Percentiles rank a stretch among this genome's conserved stretches.
phyloP scores from a whole-genome alignment of 1,140 invertebrate species.

The Acromyrmex echinatior region DNA sequence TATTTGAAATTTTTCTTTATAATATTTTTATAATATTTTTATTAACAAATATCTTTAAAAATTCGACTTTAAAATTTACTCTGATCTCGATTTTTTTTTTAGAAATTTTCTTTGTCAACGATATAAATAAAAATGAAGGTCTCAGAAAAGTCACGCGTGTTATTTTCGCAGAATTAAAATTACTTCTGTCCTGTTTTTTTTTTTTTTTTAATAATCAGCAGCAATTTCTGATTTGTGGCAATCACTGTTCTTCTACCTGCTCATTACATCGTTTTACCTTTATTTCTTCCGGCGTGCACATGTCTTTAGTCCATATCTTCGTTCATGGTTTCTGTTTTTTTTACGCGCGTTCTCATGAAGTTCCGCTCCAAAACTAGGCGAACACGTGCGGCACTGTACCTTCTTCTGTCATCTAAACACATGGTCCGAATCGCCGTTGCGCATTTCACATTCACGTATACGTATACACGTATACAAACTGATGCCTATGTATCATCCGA shows the following conservation, averaged over 20 bases:
- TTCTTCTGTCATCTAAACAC: conserved; percentile 21
- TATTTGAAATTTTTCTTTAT: neutral
- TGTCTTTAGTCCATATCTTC: conserved; percentile 68
- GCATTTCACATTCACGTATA: conserved; percentile 16
- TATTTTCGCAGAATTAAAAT: conserved; percentile 5
- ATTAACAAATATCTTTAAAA: neutral
- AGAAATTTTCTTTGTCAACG: no score
- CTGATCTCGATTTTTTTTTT: neutral
- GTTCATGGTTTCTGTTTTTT: conserved; percentile 65
- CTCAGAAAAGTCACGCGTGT: neutral
- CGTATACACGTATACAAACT: neutral
- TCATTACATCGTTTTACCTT: conserved; percentile 79
- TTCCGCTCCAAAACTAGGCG: conserved; percentile 1
- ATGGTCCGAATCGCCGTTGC: conserved; percentile 58
- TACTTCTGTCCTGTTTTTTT: conserved; percentile 31
- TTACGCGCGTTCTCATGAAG: conserved; percentile 10
- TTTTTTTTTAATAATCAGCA: neutral
- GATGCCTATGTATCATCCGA: conserved; percentile 7
- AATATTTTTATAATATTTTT: neutral
- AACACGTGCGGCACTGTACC: conserved; percentile 53
- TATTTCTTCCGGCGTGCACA: conserved; percentile 86
- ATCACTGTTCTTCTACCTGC: neutral
- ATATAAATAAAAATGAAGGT: neutral
- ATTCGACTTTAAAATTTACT: neutral
- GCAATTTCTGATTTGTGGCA: neutral